phyloP scores from a whole-genome alignment of 2,888 invertebrate species.

The Drosophila kuntzei region DNA sequence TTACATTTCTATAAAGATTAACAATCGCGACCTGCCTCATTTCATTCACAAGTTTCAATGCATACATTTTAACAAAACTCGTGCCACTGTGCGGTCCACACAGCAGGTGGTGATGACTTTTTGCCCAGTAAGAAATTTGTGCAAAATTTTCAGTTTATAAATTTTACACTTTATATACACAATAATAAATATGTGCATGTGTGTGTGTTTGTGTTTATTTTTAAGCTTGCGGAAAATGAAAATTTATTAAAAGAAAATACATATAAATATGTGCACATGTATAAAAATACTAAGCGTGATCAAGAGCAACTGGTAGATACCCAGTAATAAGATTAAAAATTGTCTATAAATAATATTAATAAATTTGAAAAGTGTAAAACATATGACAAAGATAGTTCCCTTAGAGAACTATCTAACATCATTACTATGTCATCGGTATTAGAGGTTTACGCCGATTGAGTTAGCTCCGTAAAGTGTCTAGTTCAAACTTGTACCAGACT shows the following conservation, averaged over 20 bases:
- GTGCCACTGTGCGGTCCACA: constrained; percentile 40
- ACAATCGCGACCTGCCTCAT: constrained; percentile 44
- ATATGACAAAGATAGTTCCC: too few species aligned
- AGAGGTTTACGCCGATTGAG: too few species aligned
- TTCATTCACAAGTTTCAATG: constrained; percentile 20
- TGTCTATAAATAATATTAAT: not conserved
- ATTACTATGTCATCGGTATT: not conserved
- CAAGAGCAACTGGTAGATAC: not conserved
- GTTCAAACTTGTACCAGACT: too few species aligned
- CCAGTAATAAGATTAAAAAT: not conserved
- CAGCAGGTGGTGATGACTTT: constrained; percentile 67
- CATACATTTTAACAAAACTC: not conserved
- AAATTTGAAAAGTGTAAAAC: too few species aligned
- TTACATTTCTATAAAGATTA: not conserved
- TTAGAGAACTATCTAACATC: not conserved
- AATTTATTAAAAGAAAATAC: constrained; percentile 57
- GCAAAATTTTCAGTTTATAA: constrained; percentile 70
- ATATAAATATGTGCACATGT: constrained; percentile 7
- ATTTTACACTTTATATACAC: constrained; percentile 51
- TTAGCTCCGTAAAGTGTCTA: too few species aligned
- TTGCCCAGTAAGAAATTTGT: constrained; percentile 47
- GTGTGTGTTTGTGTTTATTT: constrained; percentile 47
- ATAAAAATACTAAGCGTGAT: not conserved
- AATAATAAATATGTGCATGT: constrained; percentile 22
- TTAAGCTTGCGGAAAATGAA: constrained; percentile 57